Base-by-base conservation (phyloP, 2,113 vertebrate genomes). In the Theristicus caerulescens region DNA sequence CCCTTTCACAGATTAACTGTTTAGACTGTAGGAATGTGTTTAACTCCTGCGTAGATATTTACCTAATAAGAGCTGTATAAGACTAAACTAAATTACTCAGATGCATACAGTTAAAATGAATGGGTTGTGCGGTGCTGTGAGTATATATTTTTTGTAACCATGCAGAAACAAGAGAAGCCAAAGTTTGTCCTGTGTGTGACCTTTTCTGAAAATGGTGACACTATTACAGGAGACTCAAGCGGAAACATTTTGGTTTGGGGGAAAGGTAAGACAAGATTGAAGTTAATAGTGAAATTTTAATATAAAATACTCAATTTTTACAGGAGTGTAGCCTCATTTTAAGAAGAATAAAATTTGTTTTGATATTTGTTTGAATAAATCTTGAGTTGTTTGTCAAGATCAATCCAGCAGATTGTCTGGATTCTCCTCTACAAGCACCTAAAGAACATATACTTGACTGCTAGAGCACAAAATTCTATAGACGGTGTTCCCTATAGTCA, bases 151-250 rank as follows among this genome's bases (percentile, higher is more conserved):
- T 89, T 97, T 42, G 16, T 95, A 91, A 96, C 52, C 49, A 42
- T 97, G 36, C 98, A 99, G 99, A 99, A 99, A 98, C 99, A 99
- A 97, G 99, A 99, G 98, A 99, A 99, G 98, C 99, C 99, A 98
- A 99, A 99, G 98, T 99, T 99, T 98, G 99, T 99, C 91, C 97
- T 99, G 78, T 99, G 99, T 83, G 99, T 99, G 98, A 99, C 99
- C 55, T 99, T 99, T 98, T 99, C 99, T 83, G 99, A 99, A 98
- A 99, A 99, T 31, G 99, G 99, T 47, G 99, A 99, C 92, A 97
- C 99, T 93, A 99, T 99, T 96, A 99, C 99, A 13, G 99, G 99
- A 97, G 99, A 99, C 94, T 99, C 99, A 3, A 99, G 99, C 29
- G 99, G 99, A 94, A 99, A 99, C 98, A 99, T 99, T 95, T 97